Evolutionary conservation across 2,797 vertebrate genomes (phyloP).

Genomic region (Tarsius wallacei): DNA sequence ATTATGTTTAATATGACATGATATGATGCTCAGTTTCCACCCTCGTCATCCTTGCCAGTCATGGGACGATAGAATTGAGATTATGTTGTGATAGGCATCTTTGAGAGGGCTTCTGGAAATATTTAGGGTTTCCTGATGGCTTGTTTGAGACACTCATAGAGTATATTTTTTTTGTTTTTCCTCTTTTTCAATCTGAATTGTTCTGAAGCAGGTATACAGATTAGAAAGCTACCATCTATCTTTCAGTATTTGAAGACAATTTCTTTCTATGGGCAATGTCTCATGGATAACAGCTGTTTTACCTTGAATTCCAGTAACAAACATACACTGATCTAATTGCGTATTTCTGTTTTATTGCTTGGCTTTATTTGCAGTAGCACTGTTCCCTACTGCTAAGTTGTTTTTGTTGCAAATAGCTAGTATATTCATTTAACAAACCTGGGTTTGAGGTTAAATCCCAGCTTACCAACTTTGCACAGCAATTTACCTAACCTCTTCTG

Average conservation of each 20-base stretch:
- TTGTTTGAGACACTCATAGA: not conserved
- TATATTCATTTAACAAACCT: not conserved
- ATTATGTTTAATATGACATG: not conserved
- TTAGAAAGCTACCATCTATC: not conserved
- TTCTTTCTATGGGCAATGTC: not conserved
- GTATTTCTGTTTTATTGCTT: conserved; percentile 4
- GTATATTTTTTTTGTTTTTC: not conserved
- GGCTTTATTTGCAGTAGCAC: not conserved
- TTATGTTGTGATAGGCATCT: not conserved
- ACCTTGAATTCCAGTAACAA: not conserved
- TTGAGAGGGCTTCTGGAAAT: not conserved
- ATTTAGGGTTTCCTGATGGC: not conserved
- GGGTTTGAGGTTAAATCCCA: not conserved
- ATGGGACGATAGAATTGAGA: not conserved
- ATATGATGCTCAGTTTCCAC: not conserved
- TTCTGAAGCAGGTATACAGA: not conserved
- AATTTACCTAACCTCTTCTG: not conserved
- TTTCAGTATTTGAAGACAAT: not conserved
- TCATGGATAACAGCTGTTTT: not conserved
- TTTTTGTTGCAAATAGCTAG: not conserved
- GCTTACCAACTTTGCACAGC: not conserved
- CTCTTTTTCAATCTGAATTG: conserved; percentile 24
- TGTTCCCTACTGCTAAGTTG: not conserved
- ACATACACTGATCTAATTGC: not conserved
- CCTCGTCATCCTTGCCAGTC: not conserved